Base-by-base conservation (phyloP, 2,113 vertebrate species). In the Petaurus breviceps region DNA sequence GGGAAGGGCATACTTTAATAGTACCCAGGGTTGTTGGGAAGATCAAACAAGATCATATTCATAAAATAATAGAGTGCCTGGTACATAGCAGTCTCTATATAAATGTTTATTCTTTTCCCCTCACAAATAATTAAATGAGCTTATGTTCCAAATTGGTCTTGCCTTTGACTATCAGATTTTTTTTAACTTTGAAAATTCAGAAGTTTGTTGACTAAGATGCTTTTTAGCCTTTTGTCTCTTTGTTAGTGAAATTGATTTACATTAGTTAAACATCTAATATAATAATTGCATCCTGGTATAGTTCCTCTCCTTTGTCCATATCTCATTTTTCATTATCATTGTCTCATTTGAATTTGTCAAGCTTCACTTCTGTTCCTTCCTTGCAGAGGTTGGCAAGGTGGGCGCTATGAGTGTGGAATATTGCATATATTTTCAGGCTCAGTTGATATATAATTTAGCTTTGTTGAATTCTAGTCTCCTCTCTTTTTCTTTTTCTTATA, bases 191-290 rank as follows among this genome's bases (percentile, higher is more conserved):
- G 26, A 3, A 19, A 46, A 37, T 46, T 31, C 5, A 68, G 28
- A 9, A 51, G 5, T 14, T 1, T 26, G 8, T 19, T 12, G 4
- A 50, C 54, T 26, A 14, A 19, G 6, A 11, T 6, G 26, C 2
- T 8, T 31, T 49, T 12, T 28, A 31, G 50, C 49, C 8, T 6
- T 14, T 16, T 1, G 7, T 37, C 0, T 3, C 0, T 1, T 11
- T 50, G 24, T 49, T 24, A 77, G 68, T 77, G 68, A 77, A 77
- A 43, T 77, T 77, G 68, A 77, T 77, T 77, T 43, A 77, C n/a
- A 22, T 77, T n/a, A 77, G 1, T n/a, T 77, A 77, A 77, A 1
- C 5, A 22, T 77, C 16, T 43, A 77, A 43, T 77, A 43, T 77
- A 77, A 77, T 77, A 77, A 77, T 77, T 19, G 7, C 16, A 77